phyloP scores from a whole-genome alignment of 1,140 invertebrate genomes.

The Drosophila guanche region DNA sequence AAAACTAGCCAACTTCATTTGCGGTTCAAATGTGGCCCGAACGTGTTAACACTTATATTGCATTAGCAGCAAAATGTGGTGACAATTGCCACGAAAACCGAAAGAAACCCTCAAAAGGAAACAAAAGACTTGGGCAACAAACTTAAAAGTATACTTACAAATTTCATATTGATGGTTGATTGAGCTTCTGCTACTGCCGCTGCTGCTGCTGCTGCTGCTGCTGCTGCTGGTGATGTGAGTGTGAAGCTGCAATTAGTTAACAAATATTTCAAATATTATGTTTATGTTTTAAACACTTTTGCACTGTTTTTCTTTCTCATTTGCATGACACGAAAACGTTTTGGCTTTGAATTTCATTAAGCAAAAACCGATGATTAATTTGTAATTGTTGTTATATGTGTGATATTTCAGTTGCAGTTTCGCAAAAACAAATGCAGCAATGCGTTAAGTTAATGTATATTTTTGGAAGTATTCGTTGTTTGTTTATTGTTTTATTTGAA shows the following conservation, averaged over 20 bases:
- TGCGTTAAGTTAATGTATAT: conserved; percentile 29
- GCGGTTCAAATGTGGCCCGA: conserved; percentile 36
- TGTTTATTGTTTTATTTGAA: conserved; percentile 10
- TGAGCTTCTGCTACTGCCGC: conserved; percentile 31
- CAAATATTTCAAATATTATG: conserved; percentile 70
- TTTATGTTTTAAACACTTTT: conserved; percentile 47
- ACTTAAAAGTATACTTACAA: conserved; percentile 72
- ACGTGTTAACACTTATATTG: conserved; percentile 47
- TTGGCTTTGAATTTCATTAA: conserved; percentile 33
- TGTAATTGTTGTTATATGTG: conserved; percentile 20
- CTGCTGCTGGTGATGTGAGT: conserved; percentile 22
- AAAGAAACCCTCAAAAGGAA: conserved; percentile 9
- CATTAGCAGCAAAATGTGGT: conserved; percentile 38
- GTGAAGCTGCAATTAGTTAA: conserved; percentile 74
- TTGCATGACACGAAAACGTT: conserved; percentile 50
- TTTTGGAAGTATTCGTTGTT: conserved; percentile 17
- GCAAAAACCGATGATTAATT: conserved; percentile 30
- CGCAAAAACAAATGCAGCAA: conserved; percentile 50
- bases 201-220: conserved; percentile 25
- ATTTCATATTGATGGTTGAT: conserved; percentile 77
- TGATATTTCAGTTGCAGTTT: conserved; percentile 37
- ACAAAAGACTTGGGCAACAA: conserved; percentile 76
- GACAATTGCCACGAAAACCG: conserved; percentile 47
- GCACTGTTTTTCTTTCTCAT: conserved; percentile 29
- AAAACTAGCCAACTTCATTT: conserved; percentile 58